These are phyloP conservation scores for Anadara kagoshimensis DNA, from an alignment of 1,140 invertebrate species.

Conservation along the genomic window DNA sequence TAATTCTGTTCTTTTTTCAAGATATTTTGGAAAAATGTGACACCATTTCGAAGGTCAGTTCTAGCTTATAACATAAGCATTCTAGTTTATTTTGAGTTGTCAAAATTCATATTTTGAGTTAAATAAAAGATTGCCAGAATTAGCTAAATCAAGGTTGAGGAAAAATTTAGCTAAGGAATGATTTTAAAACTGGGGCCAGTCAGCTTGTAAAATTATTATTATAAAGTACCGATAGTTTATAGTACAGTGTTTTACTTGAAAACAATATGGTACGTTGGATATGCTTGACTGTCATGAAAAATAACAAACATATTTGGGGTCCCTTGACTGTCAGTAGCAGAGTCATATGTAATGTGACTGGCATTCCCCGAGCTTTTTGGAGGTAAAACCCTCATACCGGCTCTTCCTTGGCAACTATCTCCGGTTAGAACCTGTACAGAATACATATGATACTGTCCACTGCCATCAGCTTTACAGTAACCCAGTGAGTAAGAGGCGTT, in stretches of 20 bases:
- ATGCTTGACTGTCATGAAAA: slow-evolving; percentile 54
- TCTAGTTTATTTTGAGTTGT: too few species aligned
- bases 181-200: too few species aligned
- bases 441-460: slow-evolving; percentile 41
- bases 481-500: slow-evolving; percentile 40
- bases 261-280: slow-evolving; percentile 48
- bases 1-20: too few species aligned
- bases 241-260: slow-evolving; percentile 15
- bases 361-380: slow-evolving; percentile 17
- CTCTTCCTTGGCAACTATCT: slow-evolving; percentile 27
- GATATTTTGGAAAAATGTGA: too few species aligned
- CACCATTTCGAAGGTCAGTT: too few species aligned
- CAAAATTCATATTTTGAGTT: too few species aligned
- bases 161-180: too few species aligned
- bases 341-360: slow-evolving; percentile 40
- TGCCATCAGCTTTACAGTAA: slow-evolving; percentile 10
- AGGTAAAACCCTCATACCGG: slow-evolving; percentile 34
- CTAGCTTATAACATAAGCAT: too few species aligned
- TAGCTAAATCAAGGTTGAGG: too few species aligned
- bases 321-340: slow-evolving; percentile 35
- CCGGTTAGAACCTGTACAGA: slow-evolving; percentile 43
- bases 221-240: too few species aligned
- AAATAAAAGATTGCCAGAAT: too few species aligned
- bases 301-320: slow-evolving; percentile 51
- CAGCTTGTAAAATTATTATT: too few species aligned